Conservation (phyloP, 2,113 vertebrate species). For the Indri indri region DNA sequence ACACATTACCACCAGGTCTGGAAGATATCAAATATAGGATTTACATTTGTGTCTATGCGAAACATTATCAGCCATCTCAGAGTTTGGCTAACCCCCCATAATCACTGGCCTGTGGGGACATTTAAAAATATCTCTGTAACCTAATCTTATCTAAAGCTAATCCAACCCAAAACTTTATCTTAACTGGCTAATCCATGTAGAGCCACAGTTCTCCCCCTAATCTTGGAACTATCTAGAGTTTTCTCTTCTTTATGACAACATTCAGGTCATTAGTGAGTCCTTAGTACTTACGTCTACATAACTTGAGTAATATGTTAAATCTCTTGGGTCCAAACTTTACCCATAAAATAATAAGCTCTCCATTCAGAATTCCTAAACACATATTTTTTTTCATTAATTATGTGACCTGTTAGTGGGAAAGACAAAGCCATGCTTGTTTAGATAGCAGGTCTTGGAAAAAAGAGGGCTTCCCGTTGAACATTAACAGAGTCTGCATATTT, state of each 20-base stretch:
- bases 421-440: not conserved
- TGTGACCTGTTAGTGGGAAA: not conserved
- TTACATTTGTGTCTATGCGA: not conserved
- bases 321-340: not conserved
- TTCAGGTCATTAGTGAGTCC: not conserved
- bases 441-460: not conserved
- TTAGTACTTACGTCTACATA: not conserved
- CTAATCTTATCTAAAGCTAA: conserved; percentile 45
- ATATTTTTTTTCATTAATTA: not conserved
- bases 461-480: not conserved
- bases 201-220: not conserved
- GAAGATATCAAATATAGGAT: not conserved
- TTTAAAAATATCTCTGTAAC: not conserved
- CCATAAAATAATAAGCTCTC: not conserved
- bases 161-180: not conserved
- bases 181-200: not conserved
- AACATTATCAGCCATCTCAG: not conserved
- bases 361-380: not conserved
- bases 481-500: not conserved
- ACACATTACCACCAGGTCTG: not conserved
- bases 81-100: not conserved
- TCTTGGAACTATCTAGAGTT: not conserved
- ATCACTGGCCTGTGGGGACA: not conserved
- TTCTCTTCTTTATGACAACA: not conserved
- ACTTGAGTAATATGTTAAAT: not conserved